These are phyloP conservation scores for Ciconia nigra DNA, from an alignment of 2,797 vertebrate genomes.

Conservation along the genomic window DNA sequence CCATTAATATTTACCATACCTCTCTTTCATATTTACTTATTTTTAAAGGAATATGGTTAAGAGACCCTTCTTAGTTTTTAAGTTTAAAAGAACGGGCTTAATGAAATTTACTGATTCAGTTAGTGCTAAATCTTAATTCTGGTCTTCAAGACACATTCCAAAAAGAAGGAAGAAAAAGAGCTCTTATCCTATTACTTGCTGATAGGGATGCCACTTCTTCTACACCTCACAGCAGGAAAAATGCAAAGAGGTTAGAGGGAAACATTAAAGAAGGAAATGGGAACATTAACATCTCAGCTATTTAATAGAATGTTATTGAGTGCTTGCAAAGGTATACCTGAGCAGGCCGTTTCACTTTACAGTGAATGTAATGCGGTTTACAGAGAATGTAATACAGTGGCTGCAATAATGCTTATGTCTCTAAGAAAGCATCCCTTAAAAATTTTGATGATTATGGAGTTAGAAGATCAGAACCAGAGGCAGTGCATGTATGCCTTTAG, in stretches of 20 bases:
- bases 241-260: background rate
- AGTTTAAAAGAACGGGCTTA: background rate
- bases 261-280: background rate
- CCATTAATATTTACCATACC: background rate
- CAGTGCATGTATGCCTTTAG: background rate
- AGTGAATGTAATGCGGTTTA: background rate
- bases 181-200: background rate
- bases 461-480: background rate
- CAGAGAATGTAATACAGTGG: no score
- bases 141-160: background rate
- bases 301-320: background rate
- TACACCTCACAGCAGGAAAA: background rate
- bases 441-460: background rate
- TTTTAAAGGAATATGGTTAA: background rate
- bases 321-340: background rate
- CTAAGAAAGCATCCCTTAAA: background rate
- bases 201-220: background rate
- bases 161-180: background rate
- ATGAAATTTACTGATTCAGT: background rate
- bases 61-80: background rate
- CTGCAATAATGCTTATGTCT: background rate
- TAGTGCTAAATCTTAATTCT: background rate
- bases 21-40: background rate
- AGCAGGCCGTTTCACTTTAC: background rate
- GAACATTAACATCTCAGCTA: background rate